Percentiles rank a stretch among this genome's conserved stretches.
These are phyloP conservation scores for Hemistola chrysoprasaria DNA, from an alignment of 2,888 invertebrate species.

Conservation along the genomic window DNA sequence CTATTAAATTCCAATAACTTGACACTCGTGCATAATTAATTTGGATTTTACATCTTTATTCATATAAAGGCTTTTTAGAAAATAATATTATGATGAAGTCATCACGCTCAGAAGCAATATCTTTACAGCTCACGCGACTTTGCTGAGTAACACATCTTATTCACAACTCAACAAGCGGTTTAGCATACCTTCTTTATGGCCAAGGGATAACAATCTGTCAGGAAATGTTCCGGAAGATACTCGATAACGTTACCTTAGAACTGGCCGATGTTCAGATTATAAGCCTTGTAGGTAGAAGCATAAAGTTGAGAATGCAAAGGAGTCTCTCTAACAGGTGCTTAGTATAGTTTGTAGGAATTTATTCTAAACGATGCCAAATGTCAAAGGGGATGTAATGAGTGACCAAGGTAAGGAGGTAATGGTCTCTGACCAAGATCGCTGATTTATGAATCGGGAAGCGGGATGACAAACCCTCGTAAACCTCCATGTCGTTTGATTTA, in stretches of 20 bases:
- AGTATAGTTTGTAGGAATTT: conserved; percentile 28
- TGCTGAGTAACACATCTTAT: conserved; percentile 40
- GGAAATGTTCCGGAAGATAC: conserved; percentile 32
- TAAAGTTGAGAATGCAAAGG: conserved; percentile 23
- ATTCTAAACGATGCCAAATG: conserved; percentile 46
- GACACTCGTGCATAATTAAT: too few relatives aligned
- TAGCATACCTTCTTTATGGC: conserved; percentile 39
- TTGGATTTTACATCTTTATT: too few relatives aligned
- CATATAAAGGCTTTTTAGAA: too few relatives aligned
- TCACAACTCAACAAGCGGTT: conserved; percentile 34
- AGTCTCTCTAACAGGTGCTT: conserved; percentile 3
- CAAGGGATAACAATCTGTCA: conserved; percentile 47
- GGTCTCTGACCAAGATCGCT: conserved; percentile 38
- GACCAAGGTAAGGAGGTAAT: conserved; percentile 43
- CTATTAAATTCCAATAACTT: too few relatives aligned
- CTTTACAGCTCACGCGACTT: conserved; percentile 28
- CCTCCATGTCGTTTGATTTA: conserved; percentile 33
- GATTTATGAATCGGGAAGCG: conserved; percentile 51
- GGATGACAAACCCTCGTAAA: conserved; percentile 39
- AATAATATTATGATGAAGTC: too few relatives aligned
- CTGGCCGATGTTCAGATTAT: conserved; percentile 9
- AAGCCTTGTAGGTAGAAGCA: conserved; percentile 13
- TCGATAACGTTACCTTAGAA: conserved; percentile 16
- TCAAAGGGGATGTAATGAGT: conserved; percentile 49
- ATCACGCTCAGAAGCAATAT: conserved; percentile 24